Evolutionary conservation across 1,140 invertebrate genomes (phyloP), one percentile per base, ranked within the genome.

Genomic region (Musca vetustissima): DNA sequence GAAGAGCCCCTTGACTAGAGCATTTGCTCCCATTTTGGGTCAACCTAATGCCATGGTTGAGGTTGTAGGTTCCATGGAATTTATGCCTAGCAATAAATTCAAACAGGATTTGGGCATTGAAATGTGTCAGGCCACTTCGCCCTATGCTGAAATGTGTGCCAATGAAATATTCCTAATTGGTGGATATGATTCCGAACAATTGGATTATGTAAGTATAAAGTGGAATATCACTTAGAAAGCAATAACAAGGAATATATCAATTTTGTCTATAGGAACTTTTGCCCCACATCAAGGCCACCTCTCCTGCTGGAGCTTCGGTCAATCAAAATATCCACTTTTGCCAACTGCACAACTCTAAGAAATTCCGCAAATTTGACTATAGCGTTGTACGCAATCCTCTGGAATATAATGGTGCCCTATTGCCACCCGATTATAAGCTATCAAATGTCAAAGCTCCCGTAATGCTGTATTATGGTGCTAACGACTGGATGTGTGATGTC

Each of bases 391-490:
- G 64, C 48, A 88, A 88, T 71, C 64, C 79, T 25, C 64, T 74
- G 28, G 71, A 74, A 9, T 88, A 88, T 66, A 80, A 78, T 1
- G 77, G 76, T 11, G 72, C 74, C 14, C 19, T 74, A n/a, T 75
- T 69, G 15, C 86, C 88, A 15, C 86, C 87, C 0, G 70, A 80
- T 7, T 88, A 89, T 71, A 79, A 86, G 53, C 67, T 88, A 7
- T 76, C 77, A 8, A 86, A 86, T 69, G 85, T 92, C 14, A 85
- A 86, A 1, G 55, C 73, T 7, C 86, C 52, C 3, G 43, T 68
- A 6, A 21, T 86, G 3, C 69, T 92, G 2, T 89, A 89, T 72
- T 90, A 85, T 53, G 88, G 88, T 25, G 77, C 85, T 1, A 83
- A 86, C 7, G 91, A 92, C 74, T 86, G 84, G 78, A 76, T 89